phyloP scores from a whole-genome alignment of 2,113 vertebrate genomes.

The Hystrix cristata region DNA sequence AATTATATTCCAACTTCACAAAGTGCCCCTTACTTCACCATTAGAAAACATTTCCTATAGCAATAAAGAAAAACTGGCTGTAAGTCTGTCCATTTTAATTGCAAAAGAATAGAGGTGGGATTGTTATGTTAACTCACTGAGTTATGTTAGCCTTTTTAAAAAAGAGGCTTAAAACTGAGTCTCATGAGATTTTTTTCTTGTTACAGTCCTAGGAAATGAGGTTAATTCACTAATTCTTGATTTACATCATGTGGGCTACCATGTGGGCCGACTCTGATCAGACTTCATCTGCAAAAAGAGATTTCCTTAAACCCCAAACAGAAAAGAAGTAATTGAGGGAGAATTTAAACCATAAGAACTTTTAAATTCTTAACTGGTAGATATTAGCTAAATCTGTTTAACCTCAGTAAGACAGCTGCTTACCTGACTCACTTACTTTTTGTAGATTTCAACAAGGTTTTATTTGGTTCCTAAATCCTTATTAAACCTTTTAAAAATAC shows the following conservation, averaged over 20 bases:
- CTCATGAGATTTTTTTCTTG: slow-evolving; percentile 42
- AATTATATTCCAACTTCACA: not conserved
- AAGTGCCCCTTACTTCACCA: not conserved
- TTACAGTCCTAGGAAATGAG: slow-evolving; percentile 42
- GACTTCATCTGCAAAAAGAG: slow-evolving; percentile 56
- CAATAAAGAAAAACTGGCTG: not conserved
- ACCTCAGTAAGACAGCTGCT: slow-evolving; percentile 18
- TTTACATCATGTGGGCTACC: not conserved
- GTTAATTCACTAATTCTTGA: slow-evolving; percentile 57
- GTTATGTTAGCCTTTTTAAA: slow-evolving; percentile 48
- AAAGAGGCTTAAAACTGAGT: slow-evolving; percentile 8
- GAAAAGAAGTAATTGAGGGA: slow-evolving; percentile 13
- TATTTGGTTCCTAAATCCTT: slow-evolving; percentile 38
- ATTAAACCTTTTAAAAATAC: not conserved
- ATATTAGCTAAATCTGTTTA: slow-evolving; percentile 58
- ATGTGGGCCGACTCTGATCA: not conserved
- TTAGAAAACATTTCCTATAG: slow-evolving; percentile 43
- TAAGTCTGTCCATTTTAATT: slow-evolving; percentile 54
- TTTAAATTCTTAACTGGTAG: slow-evolving; percentile 38
- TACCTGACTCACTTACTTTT: slow-evolving; percentile 40
- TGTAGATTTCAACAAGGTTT: slow-evolving; percentile 11
- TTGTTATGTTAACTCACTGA: slow-evolving; percentile 29
- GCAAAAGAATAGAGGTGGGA: not conserved
- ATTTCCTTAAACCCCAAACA: slow-evolving; percentile 47
- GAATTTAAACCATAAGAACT: slow-evolving; percentile 22